Evolutionary conservation across 2,797 vertebrate genomes (phyloP).

Genomic region (Mormyrops attenuatus): DNA sequence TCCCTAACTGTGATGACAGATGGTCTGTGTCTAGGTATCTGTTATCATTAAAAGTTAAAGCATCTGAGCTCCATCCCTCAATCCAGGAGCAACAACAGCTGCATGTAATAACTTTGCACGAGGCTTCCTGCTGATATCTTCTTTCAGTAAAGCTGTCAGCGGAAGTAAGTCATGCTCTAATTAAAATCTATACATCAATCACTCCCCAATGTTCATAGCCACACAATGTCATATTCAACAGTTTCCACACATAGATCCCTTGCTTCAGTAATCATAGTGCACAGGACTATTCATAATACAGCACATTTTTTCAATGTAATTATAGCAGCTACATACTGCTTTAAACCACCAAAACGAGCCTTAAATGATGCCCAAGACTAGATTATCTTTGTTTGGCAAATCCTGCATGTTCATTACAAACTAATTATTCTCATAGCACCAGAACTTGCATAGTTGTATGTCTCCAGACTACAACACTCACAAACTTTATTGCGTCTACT

Average conservation of each 20-base stretch:
- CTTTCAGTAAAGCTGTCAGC: neutral
- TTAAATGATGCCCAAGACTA: neutral
- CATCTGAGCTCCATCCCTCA: neutral
- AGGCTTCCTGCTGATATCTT: neutral
- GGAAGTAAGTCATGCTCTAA: slow-evolving; percentile 2
- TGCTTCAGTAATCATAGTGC: neutral
- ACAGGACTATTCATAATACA: neutral
- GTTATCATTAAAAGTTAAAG: slow-evolving; percentile 18
- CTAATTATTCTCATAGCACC: neutral
- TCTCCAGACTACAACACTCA: neutral
- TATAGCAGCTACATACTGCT: neutral
- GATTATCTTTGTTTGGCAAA: neutral
- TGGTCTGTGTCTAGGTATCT: slow-evolving; percentile 3
- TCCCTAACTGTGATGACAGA: neutral
- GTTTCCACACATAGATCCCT: neutral
- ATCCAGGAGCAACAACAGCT: neutral
- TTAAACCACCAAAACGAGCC: neutral
- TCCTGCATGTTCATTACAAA: neutral
- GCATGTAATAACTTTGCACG: neutral
- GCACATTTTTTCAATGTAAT: neutral
- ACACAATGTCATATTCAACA: neutral
- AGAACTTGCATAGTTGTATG: neutral
- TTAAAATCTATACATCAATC: slow-evolving; percentile 19
- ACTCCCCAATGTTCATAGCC: neutral
- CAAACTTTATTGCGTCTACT: neutral